These are phyloP conservation scores for Arrhopalites spinosus DNA, from an alignment of 2,888 invertebrate genomes.

Conservation along the genomic window DNA sequence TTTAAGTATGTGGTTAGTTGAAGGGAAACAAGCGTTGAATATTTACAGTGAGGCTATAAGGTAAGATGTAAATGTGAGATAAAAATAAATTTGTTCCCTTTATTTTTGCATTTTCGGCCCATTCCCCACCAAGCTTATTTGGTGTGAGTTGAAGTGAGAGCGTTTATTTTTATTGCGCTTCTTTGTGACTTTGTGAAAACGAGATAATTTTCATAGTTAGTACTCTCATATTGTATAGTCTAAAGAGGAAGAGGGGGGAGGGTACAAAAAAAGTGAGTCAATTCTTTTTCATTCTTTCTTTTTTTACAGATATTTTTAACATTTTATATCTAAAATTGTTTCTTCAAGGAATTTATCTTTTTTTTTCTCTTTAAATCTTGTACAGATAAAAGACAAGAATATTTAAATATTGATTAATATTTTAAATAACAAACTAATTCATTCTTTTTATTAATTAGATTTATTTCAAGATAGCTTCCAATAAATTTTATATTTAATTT, in stretches of 20 bases:
- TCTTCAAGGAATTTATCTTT: background rate
- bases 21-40: background rate
- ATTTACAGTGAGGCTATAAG: constrained; percentile 17
- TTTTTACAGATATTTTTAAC: background rate
- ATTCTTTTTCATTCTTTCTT: background rate
- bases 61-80: constrained; percentile 27
- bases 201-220: constrained; percentile 4
- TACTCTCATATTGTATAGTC: background rate
- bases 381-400: too few relatives aligned
- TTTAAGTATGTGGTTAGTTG: background rate
- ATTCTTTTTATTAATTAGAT: too few relatives aligned
- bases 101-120: constrained; percentile 24
- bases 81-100: constrained; percentile 26
- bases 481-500: too few relatives aligned
- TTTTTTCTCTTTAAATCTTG: background rate
- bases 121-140: background rate
- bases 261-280: background rate
- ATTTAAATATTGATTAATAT: too few relatives aligned
- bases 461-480: too few relatives aligned
- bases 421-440: too few relatives aligned
- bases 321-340: background rate
- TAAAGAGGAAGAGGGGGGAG: background rate
- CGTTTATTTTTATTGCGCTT: constrained; percentile 9
- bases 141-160: constrained; percentile 15
- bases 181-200: constrained; percentile 6